Evolutionary conservation across 2,888 invertebrate genomes (phyloP), one percentile per base, ranked within the genome.

Genomic region (Lamproptera curius): DNA sequence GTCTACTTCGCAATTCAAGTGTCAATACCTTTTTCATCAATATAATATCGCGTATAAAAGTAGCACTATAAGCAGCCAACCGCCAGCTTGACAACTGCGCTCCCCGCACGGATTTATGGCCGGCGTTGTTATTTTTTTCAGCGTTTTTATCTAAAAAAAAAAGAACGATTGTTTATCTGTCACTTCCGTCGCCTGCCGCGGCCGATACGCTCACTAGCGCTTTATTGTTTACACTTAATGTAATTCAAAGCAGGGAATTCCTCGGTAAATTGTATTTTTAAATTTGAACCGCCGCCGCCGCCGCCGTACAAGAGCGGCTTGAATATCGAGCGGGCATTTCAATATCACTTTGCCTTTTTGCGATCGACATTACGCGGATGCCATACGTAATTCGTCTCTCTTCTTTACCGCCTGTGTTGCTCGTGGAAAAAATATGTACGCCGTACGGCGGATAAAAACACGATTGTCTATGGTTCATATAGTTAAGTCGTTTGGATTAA

Each of bases 221-320:
- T 83, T 82, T 81, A 84, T 85, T 85, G 84, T 86, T 85, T 84
- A 85, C 86, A 82, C 83, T 83, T 85, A 86, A 86, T 86, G 81
- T 83, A 82, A 87, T 86, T 87, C 86, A 80, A 84, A 79, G 82
- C 86, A 85, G 80, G 84, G 83, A 84, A 84, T 84, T 84, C 84
- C 73, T 80, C 65, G 66, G 79, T 81, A 82, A 80, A 77, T 81
- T 77, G 76, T 83, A 80, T 84, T 85, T 86, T 84, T 83, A 84
- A 84, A 81, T 81, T 73, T 74, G 69, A 75, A 76, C 9, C 28
- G 28, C 28, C 67, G 53, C 67, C 57, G 59, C 64, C 62, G 65
- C 63, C 73, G 65, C 65, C 68, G 73, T 67, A 1, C 68, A 58
- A 57, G 57, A 61, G 66, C 61, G 56, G 61, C 58, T 69, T 68